Base-by-base conservation (phyloP, 2,888 invertebrate genomes). In the Choristoneura rosaceana region DNA sequence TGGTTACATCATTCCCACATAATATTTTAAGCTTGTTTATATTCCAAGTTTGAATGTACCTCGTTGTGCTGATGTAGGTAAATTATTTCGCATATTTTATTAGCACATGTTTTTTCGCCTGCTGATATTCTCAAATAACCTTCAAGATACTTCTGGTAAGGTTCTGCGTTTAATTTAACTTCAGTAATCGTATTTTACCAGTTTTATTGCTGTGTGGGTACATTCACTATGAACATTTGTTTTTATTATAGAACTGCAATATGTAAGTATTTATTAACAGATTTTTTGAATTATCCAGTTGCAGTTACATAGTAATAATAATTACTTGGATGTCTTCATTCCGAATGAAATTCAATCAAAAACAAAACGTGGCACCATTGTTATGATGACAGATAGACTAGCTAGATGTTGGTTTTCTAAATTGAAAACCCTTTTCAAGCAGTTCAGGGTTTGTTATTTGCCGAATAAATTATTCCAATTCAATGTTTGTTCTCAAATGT, bases 321-420 rank as follows among this genome's bases (percentile, higher is more conserved):
- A 25, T 0, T 25, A 25, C 25, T 25, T 25, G 25, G 25, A 25
- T 25, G 63, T 47, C 33, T 15, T 9, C 47, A 38, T 70, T 65
- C 33, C 65, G 10, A 52, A 25, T 33, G 15, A 47, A 62, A 71
- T 67, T 67, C 62, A 71, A 58, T 67, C 55, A 67, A 58, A 71
- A 55, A 59, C 45, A 38, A 70, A 66, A 47, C 66, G 45, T 50
- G 60, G 12, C 34, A 55, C 52, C 12, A 14, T n/a, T 12, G 45
- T 55, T 62, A 10, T 17, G 9, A 17, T 14, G 17, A 67, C 41
- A 41, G 41, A 52, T 52, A n/a, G n/a, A 55, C 25, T 25, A 47
- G 50, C n/a, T 34, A 45, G 38, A 58, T 71, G 67, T 71, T 68
- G 71, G 62, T 68, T 71, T 71, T 62, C 62, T 58, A 67, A 68